Evolutionary conservation across 2,888 invertebrate species (phyloP).

Genomic region (Agrotis exclamationis): DNA sequence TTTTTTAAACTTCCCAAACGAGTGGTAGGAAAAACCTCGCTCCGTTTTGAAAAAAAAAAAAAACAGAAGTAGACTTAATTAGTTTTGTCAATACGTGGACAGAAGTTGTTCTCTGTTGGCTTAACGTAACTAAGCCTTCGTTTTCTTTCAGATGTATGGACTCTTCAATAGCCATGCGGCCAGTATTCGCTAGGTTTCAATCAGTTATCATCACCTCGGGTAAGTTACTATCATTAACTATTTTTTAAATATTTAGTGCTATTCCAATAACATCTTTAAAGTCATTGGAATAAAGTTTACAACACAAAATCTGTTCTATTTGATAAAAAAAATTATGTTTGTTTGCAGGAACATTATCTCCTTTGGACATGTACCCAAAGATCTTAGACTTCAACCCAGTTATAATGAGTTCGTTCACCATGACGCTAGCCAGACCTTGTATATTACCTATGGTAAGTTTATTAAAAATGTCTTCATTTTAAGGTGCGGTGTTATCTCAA

Average conservation of each 20-base stretch:
- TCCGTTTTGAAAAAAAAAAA: too few relatives aligned
- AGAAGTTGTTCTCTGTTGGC: too few relatives aligned
- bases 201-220: slow-evolving; percentile 99
- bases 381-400: slow-evolving; percentile 99
- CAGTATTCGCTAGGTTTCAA: slow-evolving; percentile 99
- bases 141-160: slow-evolving; percentile 96
- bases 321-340: too few relatives aligned
- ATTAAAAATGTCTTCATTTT: background rate
- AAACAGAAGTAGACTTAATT: too few relatives aligned
- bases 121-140: too few relatives aligned
- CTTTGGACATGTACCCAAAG: slow-evolving; percentile 99
- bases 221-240: slow-evolving; percentile 3
- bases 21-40: too few relatives aligned
- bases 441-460: slow-evolving; percentile 97
- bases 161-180: slow-evolving; percentile 99
- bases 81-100: too few relatives aligned
- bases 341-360: slow-evolving; percentile 96
- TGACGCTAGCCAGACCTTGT: slow-evolving; percentile 99
- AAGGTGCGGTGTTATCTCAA: too few relatives aligned
- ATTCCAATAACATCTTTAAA: background rate
- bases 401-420: slow-evolving; percentile 99
- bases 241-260: background rate
- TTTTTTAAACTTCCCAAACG: too few relatives aligned
- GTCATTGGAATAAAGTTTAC: background rate
- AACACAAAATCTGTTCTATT: background rate